These are phyloP conservation scores for Xanthia togata DNA, from an alignment of 2,888 invertebrate species.

Conservation along the genomic window DNA sequence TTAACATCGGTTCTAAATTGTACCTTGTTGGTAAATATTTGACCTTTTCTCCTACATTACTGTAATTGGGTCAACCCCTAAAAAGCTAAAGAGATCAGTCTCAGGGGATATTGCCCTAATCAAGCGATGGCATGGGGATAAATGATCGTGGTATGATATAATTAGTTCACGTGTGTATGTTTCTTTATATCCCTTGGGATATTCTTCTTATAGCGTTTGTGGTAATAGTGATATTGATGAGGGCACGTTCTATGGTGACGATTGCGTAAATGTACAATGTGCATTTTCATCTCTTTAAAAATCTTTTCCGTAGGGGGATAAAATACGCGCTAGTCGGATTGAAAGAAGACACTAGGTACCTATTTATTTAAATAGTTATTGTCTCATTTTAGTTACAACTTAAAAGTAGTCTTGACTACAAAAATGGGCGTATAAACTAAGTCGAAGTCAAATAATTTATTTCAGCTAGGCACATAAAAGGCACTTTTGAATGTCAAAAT, in stretches of 20 bases:
- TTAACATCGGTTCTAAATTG: not conserved
- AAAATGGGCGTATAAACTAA: not conserved
- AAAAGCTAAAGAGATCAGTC: constrained; percentile 53
- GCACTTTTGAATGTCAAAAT: no score
- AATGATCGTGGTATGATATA: constrained; percentile 48
- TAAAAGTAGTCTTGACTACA: not conserved
- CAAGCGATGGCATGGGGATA: constrained; percentile 46
- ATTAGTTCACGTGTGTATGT: constrained; percentile 46
- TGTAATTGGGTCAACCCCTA: constrained; percentile 30
- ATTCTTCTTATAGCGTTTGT: not conserved
- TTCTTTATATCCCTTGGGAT: constrained; percentile 15
- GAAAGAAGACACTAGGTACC: no score
- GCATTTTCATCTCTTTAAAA: no score
- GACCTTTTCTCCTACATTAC: constrained; percentile 15
- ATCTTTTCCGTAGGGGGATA: no score
- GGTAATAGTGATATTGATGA: constrained; percentile 18
- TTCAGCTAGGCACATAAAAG: no score
- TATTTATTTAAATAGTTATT: no score
- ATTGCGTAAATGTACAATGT: not conserved
- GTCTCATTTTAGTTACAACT: no score
- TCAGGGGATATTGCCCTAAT: constrained; percentile 48
- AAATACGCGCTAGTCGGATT: no score
- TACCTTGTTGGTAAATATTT: constrained; percentile 10
- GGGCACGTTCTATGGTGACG: not conserved
- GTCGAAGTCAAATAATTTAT: no score